A percentile compares a stretch with the other conserved stretches of the same genome.
These are phyloP conservation scores for Napeogenes sylphis DNA, from an alignment of 2,888 invertebrate genomes.

Conservation along the genomic window DNA sequence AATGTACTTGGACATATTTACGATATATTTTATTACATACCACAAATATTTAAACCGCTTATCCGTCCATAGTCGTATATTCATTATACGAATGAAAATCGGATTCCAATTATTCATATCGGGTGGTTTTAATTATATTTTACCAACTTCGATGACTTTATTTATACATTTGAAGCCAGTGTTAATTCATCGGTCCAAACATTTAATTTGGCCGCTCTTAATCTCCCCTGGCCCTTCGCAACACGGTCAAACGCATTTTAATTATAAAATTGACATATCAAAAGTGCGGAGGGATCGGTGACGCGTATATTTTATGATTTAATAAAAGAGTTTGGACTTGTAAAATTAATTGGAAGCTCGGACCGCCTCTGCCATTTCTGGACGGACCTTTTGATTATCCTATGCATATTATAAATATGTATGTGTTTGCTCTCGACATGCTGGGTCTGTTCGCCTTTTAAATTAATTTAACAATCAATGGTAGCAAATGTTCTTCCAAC, in stretches of 20 bases:
- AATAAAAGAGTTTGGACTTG: constrained; percentile 73
- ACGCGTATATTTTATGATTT: constrained; percentile 66
- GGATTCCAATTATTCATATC: constrained; percentile 54
- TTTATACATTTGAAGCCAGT: constrained; percentile 50
- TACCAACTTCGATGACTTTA: constrained; percentile 58
- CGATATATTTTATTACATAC: background rate
- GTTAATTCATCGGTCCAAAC: constrained; percentile 50
- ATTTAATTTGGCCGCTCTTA: constrained; percentile 66
- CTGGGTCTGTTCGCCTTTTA: constrained; percentile 53
- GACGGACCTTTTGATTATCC: constrained; percentile 60
- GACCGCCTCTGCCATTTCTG: constrained; percentile 51
- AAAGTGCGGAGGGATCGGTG: constrained; percentile 46
- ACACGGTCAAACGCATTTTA: constrained; percentile 76
- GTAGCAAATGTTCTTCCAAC: constrained; percentile 33
- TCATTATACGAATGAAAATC: constrained; percentile 7
- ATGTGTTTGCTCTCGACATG: constrained; percentile 65
- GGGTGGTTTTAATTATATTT: constrained; percentile 64
- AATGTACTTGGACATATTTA: too few relatives aligned
- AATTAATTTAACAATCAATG: constrained; percentile 48
- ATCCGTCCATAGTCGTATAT: background rate
- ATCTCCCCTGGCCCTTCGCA: constrained; percentile 56
- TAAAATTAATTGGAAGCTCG: constrained; percentile 61
- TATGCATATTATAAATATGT: constrained; percentile 60
- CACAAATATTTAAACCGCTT: background rate
- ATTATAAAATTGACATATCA: constrained; percentile 77